A percentile compares a stretch with the other conserved stretches of the same genome.
These are phyloP conservation scores for Cosmia pyralina DNA, from an alignment of 2,888 invertebrate genomes.

Conservation along the genomic window DNA sequence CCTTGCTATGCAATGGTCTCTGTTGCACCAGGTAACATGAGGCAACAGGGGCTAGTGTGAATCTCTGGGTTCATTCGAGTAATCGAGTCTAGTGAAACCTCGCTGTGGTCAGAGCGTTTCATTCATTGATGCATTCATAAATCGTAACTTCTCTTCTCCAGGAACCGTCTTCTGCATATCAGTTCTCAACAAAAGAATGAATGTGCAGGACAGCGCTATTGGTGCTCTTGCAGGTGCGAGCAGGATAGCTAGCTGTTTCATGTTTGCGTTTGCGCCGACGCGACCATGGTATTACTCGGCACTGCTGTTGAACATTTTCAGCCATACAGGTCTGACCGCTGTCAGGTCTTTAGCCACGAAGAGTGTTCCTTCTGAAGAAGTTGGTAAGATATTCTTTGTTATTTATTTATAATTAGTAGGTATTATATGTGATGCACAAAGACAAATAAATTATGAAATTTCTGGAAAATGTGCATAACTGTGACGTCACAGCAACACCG, in stretches of 20 bases:
- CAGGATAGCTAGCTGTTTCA: conserved; percentile 88
- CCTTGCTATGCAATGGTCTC: no score
- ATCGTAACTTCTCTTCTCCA: conserved; percentile 63
- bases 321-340: conserved; percentile 89
- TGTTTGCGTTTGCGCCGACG: conserved; percentile 87
- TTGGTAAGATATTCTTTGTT: conserved; percentile 78
- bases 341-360: conserved; percentile 90
- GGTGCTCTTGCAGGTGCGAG: conserved; percentile 87
- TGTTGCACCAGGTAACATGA: no score
- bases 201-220: conserved; percentile 87
- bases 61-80: no score
- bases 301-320: conserved; percentile 88
- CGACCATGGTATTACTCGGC: conserved; percentile 87
- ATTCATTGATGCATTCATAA: no score
- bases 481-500: neutral
- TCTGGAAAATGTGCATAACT: neutral
- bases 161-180: conserved; percentile 88
- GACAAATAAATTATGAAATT: neutral
- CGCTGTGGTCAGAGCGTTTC: no score
- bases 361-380: conserved; percentile 89
- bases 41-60: no score
- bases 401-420: neutral
- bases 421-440: no score
- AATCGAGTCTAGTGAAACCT: no score
- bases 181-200: conserved; percentile 82